Evolutionary conservation across 2,888 invertebrate species (phyloP).

Genomic region (Volucella inflata): DNA sequence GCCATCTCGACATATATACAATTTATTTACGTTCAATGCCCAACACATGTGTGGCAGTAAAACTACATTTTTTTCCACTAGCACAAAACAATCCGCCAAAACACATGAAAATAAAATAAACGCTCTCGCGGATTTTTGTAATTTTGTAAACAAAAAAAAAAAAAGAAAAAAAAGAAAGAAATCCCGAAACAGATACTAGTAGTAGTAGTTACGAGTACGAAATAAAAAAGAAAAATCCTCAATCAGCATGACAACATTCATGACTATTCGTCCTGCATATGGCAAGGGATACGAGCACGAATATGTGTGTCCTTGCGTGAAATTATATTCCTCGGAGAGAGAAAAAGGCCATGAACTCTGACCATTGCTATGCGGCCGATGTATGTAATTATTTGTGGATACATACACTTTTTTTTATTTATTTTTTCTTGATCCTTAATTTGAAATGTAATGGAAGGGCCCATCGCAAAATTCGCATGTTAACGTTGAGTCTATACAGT

Average conservation of each 20-base stretch:
- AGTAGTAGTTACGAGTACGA: not conserved
- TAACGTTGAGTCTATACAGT: too few species aligned
- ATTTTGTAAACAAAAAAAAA: constrained; percentile 3
- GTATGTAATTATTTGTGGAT: constrained; percentile 10
- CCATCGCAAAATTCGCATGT: too few species aligned
- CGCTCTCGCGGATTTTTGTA: constrained; percentile 13
- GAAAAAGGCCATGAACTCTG: constrained; percentile 4
- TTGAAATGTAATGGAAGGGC: too few species aligned
- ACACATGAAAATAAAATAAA: constrained; percentile 13
- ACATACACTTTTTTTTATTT: constrained; percentile 1
- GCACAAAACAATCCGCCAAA: constrained; percentile 5
- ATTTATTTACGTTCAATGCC: not conserved
- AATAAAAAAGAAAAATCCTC: not conserved
- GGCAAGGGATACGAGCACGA: too few species aligned
- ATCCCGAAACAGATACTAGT: not conserved
- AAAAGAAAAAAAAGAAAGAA: not conserved
- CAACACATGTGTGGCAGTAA: not conserved
- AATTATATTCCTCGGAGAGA: constrained; percentile 23
- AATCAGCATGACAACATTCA: constrained; percentile 38
- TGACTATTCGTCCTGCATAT: constrained; percentile 8
- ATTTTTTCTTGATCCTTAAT: not conserved
- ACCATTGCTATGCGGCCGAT: not conserved
- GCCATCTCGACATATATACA: not conserved
- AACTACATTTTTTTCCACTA: not conserved
- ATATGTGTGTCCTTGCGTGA: constrained; percentile 15